phyloP scores from a whole-genome alignment of 2,113 vertebrate genomes.

The Pipra filicauda region DNA sequence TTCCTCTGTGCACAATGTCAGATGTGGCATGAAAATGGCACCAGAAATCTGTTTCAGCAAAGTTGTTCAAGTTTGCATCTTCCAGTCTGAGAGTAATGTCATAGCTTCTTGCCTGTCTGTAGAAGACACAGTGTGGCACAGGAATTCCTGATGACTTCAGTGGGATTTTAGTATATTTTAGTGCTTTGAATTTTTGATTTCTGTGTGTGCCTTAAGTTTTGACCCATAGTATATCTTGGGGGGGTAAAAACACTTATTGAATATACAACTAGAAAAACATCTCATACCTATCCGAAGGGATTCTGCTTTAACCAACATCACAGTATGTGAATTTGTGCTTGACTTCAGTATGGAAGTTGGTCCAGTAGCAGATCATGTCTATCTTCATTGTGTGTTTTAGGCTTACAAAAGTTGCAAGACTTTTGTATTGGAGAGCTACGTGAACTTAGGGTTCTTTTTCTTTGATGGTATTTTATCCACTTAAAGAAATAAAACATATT shows the following conservation, averaged over 20 bases:
- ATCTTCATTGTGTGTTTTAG: neutral
- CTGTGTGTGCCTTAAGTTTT: neutral
- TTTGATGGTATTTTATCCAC: neutral
- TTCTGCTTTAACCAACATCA: neutral
- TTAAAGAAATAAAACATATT: neutral
- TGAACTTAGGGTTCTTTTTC: neutral
- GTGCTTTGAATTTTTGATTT: neutral
- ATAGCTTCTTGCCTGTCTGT: neutral
- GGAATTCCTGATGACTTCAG: neutral
- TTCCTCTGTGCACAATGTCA: neutral
- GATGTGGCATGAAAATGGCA: neutral
- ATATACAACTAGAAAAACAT: neutral
- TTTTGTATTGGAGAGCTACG: neutral
- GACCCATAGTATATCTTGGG: neutral
- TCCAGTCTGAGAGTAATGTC: neutral
- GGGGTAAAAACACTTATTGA: neutral
- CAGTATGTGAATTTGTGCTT: neutral
- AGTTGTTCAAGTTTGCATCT: neutral
- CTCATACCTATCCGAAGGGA: neutral
- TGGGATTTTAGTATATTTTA: neutral
- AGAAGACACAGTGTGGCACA: neutral
- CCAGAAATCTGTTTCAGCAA: neutral
- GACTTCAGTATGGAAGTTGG: neutral
- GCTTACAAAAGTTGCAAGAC: neutral
- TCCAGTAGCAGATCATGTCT: neutral